Percentiles rank a stretch among this genome's conserved stretches.
phyloP scores from a whole-genome alignment of 2,888 invertebrate species.

The Auanema freiburgensis region DNA sequence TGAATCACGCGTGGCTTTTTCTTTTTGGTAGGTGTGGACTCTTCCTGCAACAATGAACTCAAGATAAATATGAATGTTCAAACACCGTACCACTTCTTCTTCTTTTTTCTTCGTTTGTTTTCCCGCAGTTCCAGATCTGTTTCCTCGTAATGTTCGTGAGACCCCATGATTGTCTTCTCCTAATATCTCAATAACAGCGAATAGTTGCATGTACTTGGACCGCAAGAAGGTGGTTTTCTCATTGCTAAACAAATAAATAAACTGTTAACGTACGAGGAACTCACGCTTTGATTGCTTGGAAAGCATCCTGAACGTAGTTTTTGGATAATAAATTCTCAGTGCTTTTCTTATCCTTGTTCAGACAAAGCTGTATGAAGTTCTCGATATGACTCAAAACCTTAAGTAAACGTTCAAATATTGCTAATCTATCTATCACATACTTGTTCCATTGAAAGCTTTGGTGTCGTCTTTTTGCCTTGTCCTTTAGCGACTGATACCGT shows the following conservation, averaged over 20 bases:
- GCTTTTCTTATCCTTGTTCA: conserved; percentile 62
- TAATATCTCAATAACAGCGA: conserved; percentile 35
- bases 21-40: not conserved
- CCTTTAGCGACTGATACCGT: conserved; percentile 71
- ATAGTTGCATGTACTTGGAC: conserved; percentile 36
- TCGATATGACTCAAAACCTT: conserved; percentile 81
- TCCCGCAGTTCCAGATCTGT: conserved; percentile 17
- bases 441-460: conserved; percentile 19
- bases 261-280: conserved; percentile 3
- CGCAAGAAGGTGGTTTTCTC: conserved; percentile 13
- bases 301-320: conserved; percentile 35
- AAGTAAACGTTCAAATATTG: not conserved
- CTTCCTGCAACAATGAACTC: conserved; percentile 4
- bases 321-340: conserved; percentile 40
- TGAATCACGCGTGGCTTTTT: conserved; percentile 20
- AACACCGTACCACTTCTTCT: conserved; percentile 12
- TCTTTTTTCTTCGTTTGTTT: conserved; percentile 6
- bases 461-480: conserved; percentile 75
- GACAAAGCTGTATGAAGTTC: conserved; percentile 74
- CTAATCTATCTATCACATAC: not conserved
- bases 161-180: conserved; percentile 26
- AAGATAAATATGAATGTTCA: not conserved
- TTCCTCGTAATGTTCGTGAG: conserved; percentile 33
- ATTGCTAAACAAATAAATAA: conserved; percentile 1
- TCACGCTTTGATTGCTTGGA: conserved; percentile 27